Percentiles rank a stretch among this genome's conserved stretches.
Evolutionary conservation across 2,113 vertebrate species (phyloP).

Genomic region (Tragelaphus strepsiceros): DNA sequence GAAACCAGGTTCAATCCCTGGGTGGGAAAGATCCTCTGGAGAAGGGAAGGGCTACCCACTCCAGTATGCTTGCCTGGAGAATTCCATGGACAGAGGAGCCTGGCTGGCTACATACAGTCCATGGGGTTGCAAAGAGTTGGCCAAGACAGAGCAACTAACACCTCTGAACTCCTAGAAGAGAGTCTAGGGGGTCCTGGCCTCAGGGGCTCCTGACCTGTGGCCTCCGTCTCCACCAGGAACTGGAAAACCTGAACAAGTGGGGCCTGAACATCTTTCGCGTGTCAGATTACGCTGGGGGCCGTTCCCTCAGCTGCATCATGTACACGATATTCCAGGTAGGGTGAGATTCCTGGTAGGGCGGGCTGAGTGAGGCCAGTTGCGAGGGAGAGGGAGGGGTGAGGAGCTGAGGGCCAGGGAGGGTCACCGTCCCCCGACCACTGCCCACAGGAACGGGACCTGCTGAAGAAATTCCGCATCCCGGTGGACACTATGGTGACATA

Average conservation of each 20-base stretch:
- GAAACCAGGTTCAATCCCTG: neutral
- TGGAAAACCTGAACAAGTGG: conserved; percentile 94
- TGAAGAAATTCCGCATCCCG: conserved; percentile 92
- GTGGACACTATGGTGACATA: conserved; percentile 92
- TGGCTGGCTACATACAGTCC: neutral
- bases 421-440: neutral
- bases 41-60: neutral
- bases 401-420: fast-evolving
- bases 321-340: conserved; percentile 92
- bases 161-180: neutral
- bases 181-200: neutral
- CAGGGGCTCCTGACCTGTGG: neutral
- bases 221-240: conserved; percentile 80
- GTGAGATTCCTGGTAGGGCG: conserved; percentile 85
- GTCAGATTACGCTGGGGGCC: conserved; percentile 90
- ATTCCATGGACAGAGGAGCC: neutral
- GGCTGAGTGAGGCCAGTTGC: neutral
- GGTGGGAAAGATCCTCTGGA: neutral
- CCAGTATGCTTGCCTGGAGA: neutral
- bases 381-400: neutral
- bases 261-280: conserved; percentile 95
- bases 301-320: conserved; percentile 93
- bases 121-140: neutral
- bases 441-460: conserved; percentile 89
- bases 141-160: neutral